Evolutionary conservation across 2,797 vertebrate genomes (phyloP), one percentile per base, ranked within the genome.

Genomic region (Zenarchopterus dispar): DNA sequence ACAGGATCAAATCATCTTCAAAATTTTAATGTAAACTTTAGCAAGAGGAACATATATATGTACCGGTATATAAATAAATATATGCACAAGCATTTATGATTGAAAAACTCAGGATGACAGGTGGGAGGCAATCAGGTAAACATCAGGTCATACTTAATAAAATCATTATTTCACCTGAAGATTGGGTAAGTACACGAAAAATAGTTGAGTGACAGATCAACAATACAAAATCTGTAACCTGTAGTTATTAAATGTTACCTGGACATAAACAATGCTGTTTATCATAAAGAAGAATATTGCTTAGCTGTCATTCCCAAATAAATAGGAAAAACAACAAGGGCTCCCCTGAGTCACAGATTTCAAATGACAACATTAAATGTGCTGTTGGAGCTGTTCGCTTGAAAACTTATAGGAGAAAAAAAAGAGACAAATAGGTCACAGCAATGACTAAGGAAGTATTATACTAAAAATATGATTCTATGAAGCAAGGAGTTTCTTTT

Each of bases 51-150:
- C 75, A 60, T 43, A 26, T 48, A 22, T 22, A 39, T 47, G 18
- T 49, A n/a, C n/a, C n/a, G n/a, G n/a, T n/a, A 64, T 45, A 13
- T 61, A n/a, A 28, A 28, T 26, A 28, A 21, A 13, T 53, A 53
- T 77, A 62, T 69, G 82, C 74, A 83, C 56, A 60, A 73, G 48
- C 22, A 66, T 79, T 76, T 33, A 57, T 84, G 71, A 72, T 47
- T 42, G 23, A 58, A 51, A 69, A 68, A 46, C 54, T 80, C 48
- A 70, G 66, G 70, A 60, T 73, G 56, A 82, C 52, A 63, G 17
- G 39, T 44, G 26, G 71, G 77, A 91, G 85, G 84, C 84, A 87
- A 84, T 88, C 45, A 74, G 81, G 74, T 67, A 77, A 47, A 79
- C 42, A 67, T 67, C 47, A 71, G 69, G 70, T 68, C 31, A 64